These are phyloP conservation scores for Rhimphoctona megacephalus DNA, from an alignment of 2,888 invertebrate genomes.

Conservation along the genomic window DNA sequence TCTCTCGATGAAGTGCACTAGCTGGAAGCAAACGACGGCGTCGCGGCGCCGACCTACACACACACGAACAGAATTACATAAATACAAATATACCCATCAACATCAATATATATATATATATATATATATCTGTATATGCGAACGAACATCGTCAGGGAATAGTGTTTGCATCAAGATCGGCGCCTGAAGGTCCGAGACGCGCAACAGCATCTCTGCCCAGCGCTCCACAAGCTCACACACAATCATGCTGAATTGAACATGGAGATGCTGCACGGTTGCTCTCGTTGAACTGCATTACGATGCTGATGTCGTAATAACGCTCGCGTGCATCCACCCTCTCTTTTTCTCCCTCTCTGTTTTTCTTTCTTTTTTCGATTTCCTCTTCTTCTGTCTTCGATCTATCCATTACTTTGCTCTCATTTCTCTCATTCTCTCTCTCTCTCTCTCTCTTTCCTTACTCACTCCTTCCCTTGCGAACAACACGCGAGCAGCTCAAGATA, in stretches of 20 bases:
- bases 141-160: background rate
- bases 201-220: conserved; percentile 38
- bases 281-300: conserved; percentile 33
- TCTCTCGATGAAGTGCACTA: conserved; percentile 29
- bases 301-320: conserved; percentile 31
- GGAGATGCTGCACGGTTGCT: background rate
- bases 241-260: conserved; percentile 4
- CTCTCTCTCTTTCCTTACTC: background rate
- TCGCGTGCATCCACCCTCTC: conserved; percentile 25
- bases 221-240: conserved; percentile 4
- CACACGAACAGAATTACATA: background rate
- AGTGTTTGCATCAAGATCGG: conserved; percentile 16
- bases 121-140: background rate
- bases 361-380: background rate
- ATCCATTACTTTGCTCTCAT: conserved; percentile 2
- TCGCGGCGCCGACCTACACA: conserved; percentile 55
- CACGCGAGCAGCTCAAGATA: conserved; percentile 37
- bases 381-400: conserved; percentile 13
- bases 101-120: background rate
- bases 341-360: conserved; percentile 3
- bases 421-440: background rate
- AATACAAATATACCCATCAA: background rate
- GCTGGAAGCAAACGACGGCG: conserved; percentile 50
- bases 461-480: background rate
- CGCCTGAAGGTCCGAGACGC: conserved; percentile 42